These are phyloP conservation scores for Agriopis leucophaearia DNA, from an alignment of 2,888 invertebrate species.

Conservation along the genomic window DNA sequence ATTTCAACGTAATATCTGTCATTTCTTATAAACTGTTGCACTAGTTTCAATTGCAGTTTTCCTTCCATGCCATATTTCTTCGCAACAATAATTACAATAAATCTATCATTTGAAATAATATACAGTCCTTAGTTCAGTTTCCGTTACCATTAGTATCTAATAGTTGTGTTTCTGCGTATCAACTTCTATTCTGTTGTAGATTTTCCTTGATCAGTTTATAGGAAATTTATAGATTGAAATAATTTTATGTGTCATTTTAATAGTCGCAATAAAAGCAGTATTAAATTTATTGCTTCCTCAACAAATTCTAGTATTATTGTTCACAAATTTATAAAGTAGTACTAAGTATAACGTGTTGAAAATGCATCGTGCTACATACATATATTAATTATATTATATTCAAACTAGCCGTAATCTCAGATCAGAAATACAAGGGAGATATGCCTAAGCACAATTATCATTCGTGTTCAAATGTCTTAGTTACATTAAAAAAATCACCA, in stretches of 20 bases:
- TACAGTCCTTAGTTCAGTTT: conserved; percentile 33
- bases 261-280: conserved; percentile 5
- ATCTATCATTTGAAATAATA: conserved; percentile 40
- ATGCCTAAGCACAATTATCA: no score
- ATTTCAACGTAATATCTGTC: background rate
- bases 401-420: no score
- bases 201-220: conserved; percentile 22
- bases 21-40: conserved; percentile 11
- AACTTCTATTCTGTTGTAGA: conserved; percentile 10
- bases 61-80: conserved; percentile 33
- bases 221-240: conserved; percentile 9
- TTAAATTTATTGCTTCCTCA: background rate
- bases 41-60: conserved; percentile 27
- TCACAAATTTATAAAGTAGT: background rate
- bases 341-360: no score
- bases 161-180: conserved; percentile 29
- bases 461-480: no score
- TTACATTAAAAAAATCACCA: no score
- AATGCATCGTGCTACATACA: no score
- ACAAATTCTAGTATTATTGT: background rate
- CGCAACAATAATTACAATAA: conserved; percentile 30
- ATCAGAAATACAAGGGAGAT: no score
- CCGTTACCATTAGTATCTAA: conserved; percentile 40
- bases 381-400: no score
- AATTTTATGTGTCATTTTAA: conserved; percentile 1